Evolutionary conservation across 2,888 invertebrate species (phyloP), one percentile per base, ranked within the genome.

Genomic region (Lasius platythorax): DNA sequence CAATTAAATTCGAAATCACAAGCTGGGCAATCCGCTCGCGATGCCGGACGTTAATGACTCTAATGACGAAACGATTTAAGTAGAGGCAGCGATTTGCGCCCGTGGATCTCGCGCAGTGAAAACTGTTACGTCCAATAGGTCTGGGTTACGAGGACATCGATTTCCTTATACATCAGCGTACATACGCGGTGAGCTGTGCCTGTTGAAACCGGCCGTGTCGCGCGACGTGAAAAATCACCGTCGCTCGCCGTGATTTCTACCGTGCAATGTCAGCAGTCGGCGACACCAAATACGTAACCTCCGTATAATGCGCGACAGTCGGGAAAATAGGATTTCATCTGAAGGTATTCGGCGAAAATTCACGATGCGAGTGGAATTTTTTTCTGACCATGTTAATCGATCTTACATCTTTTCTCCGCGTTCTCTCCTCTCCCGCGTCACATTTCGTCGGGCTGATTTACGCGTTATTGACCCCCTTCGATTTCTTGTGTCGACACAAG

Each of bases 121-220:
- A 93, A 93, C 93, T 90, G 88, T 93, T 90, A 87, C 90, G 87
- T 87, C 72, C 91, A 87, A 93, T 93, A 90, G 92, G 93, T 94
- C 94, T 93, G 91, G 93, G 93, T 94, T 90, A 93, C 88, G 89
- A 87, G 92, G 93, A 92, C 94, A 91, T 93, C 89, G 93, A 92
- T 93, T 92, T 91, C 91, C 91, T 87, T 87, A 89, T 88, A 87
- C 86, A 64, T 46, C 58, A 58, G 84, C 82, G 76, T 28, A 23
- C 4, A 28, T 58, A 78, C 56, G 53, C 28, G 78, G 68, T 33
- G 63, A 68, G 33, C 58, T 37, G 37, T 37, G 74, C 46, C 75
- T 33, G 50, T 30, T 50, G 72, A 66, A 82, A 30, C n/a, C 12
- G 37, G 33, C 37, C 68, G 82, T 70, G 72, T 72, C 23, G n/a